Evolutionary conservation across 2,113 vertebrate species (phyloP), one percentile per base, ranked within the genome.

Genomic region (Notiomystis cincta): DNA sequence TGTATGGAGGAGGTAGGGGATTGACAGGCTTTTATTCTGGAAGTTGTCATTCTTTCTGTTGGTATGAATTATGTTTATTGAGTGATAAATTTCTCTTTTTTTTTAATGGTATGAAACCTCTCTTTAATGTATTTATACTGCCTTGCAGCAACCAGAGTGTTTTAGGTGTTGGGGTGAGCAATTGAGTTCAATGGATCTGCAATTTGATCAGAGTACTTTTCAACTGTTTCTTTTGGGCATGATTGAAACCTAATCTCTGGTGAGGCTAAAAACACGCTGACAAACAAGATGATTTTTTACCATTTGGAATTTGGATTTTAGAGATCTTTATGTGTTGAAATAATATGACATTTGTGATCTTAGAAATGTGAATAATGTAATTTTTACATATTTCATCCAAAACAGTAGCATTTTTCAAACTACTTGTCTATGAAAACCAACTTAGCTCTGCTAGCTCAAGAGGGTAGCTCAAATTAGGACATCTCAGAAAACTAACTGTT

Each of bases 61-160:
- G 79, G 65, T 81, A 62, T 76, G 82, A 96, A 87, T 92, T 86
- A 57, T 42, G 38, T 73, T 90, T 93, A 78, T 65, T 87, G 50
- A 73, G 50, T 42, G 80, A 87, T 50, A 93, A 56, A 54, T 85
- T 76, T 37, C 7, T 40, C 31, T 23, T 75, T 67, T 83, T 85
- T 90, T n/a, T n/a, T 92, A 20, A 64, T 67, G n/a, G 47, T 50
- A 70, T 60, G 22, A 87, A 87, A 65, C 30, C 8, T 82, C n/a
- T 38, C 25, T 93, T 85, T 4, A 0, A 31, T 89, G 37, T 81
- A 53, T 87, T 95, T 90, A 64, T 86, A 60, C n/a, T 86, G 60
- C 65, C 53, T 81, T 78, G 48, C 65, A 82, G 69, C 71, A 89
- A 30, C 20, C 23, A 2, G 3, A 81, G 40, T 42, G 31, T 75